Evolutionary conservation across 53 echinoderm and acorn worm species (phyloP).

Genomic region (Stichopus horrens): DNA sequence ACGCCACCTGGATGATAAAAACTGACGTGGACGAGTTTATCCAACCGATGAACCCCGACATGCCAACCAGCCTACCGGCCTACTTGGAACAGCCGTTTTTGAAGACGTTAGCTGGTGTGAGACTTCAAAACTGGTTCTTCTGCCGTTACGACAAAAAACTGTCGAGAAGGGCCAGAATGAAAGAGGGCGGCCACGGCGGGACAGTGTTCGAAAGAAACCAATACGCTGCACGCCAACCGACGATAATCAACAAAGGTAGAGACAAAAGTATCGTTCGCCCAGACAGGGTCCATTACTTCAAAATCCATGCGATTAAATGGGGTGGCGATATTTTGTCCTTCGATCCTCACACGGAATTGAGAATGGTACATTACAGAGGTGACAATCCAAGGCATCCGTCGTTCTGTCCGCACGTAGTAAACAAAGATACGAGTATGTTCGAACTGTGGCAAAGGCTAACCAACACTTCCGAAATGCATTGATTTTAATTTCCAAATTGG

Average conservation of each 20-base stretch:
- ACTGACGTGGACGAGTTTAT: conserved; percentile 79
- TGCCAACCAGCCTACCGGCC: conserved; percentile 52
- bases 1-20: conserved; percentile 69
- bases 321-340: conserved; percentile 66
- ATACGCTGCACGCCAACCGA: conserved; percentile 66
- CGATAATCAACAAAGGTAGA: conserved; percentile 62
- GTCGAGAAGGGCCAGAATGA: conserved; percentile 35
- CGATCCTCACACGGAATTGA: conserved; percentile 67
- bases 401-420: conserved; percentile 69
- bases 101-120: conserved; percentile 54
- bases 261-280: conserved; percentile 87
- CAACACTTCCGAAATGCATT: background rate
- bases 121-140: conserved; percentile 91
- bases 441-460: conserved; percentile 32
- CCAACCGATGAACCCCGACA: conserved; percentile 63
- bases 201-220: conserved; percentile 69
- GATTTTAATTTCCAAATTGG: no score
- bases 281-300: conserved; percentile 83
- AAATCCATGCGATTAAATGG: conserved; percentile 81
- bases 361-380: conserved; percentile 76
- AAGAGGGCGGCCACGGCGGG: conserved; percentile 32
- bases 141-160: conserved; percentile 56
- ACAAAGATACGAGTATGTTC: conserved; percentile 71
- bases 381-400: conserved; percentile 73
- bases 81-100: conserved; percentile 69